A percentile compares a stretch with the other conserved stretches of the same genome.
phyloP scores from a whole-genome alignment of 2,888 invertebrate species.

The Nezara viridula region DNA sequence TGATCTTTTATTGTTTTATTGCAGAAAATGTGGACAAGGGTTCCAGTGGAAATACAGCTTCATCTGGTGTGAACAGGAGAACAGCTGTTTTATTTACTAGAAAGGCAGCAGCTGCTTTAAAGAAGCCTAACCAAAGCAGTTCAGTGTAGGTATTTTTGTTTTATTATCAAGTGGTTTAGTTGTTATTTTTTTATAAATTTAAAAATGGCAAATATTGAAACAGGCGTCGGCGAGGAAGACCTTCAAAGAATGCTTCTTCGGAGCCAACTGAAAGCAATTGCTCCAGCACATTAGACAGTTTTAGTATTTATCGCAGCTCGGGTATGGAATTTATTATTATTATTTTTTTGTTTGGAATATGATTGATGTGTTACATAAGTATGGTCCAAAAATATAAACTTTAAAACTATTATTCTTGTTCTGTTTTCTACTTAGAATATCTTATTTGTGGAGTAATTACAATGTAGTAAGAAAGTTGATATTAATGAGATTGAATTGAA shows the following conservation, averaged over 20 bases:
- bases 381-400: not conserved
- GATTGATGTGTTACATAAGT: not conserved
- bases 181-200: not conserved
- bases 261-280: not conserved
- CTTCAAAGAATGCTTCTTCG: slow-evolving; percentile 34
- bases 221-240: slow-evolving; percentile 59
- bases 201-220: not conserved
- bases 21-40: slow-evolving; percentile 35
- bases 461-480: not conserved
- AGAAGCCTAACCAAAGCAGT: slow-evolving; percentile 25
- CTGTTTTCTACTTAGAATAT: not conserved
- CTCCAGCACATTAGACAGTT: slow-evolving; percentile 68
- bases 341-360: not conserved
- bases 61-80: slow-evolving; percentile 77
- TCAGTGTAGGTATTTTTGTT: slow-evolving; percentile 42
- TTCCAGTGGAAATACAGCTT: slow-evolving; percentile 67
- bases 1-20: not conserved
- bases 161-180: not conserved
- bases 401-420: not conserved
- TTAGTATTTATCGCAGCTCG: slow-evolving; percentile 70
- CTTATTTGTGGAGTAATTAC: not conserved
- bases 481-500: not conserved
- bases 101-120: slow-evolving; percentile 71
- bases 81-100: slow-evolving; percentile 85
- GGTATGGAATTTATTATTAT: slow-evolving; percentile 11